Percentiles rank a stretch among this genome's conserved stretches.
phyloP scores from a whole-genome alignment of 2,888 invertebrate genomes.

The Torymus auratus region DNA sequence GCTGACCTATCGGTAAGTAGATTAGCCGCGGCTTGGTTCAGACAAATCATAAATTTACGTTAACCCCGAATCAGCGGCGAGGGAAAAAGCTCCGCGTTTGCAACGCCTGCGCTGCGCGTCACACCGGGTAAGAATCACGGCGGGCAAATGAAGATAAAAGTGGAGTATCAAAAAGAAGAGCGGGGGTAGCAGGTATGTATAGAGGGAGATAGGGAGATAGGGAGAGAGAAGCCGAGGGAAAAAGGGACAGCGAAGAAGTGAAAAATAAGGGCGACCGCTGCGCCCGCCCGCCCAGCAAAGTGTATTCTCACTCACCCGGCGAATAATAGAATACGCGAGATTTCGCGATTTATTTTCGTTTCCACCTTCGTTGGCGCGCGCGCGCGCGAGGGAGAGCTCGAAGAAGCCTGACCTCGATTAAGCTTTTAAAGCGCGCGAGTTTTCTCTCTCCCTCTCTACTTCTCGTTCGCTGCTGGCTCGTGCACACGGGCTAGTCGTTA shows the following conservation, averaged over 20 bases:
- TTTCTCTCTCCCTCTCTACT: neutral
- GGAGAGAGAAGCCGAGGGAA: neutral
- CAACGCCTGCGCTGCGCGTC: neutral
- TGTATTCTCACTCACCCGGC: neutral
- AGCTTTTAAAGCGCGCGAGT: slow-evolving; percentile 40
- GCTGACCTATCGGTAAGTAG: slow-evolving; percentile 13
- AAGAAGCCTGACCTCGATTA: slow-evolving; percentile 45
- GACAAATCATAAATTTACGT: slow-evolving; percentile 45
- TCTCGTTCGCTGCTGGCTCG: too few species aligned
- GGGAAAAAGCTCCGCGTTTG: neutral
- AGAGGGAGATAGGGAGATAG: neutral
- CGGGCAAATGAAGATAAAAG: slow-evolving; percentile 37
- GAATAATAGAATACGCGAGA: slow-evolving; percentile 47
- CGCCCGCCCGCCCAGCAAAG: neutral
- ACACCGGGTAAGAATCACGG: neutral
- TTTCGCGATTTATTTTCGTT: slow-evolving; percentile 54
- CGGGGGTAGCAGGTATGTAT: too few species aligned
- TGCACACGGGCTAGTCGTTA: slow-evolving; percentile 12
- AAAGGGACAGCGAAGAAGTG: neutral
- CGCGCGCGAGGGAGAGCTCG: neutral
- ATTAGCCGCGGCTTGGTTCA: neutral
- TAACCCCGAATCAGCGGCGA: slow-evolving; percentile 12
- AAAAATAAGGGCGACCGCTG: slow-evolving; percentile 16
- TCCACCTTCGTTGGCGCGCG: neutral
- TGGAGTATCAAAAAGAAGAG: slow-evolving; percentile 13